Conservation (phyloP, 2,888 invertebrate species). For the Brenthis daphne region DNA sequence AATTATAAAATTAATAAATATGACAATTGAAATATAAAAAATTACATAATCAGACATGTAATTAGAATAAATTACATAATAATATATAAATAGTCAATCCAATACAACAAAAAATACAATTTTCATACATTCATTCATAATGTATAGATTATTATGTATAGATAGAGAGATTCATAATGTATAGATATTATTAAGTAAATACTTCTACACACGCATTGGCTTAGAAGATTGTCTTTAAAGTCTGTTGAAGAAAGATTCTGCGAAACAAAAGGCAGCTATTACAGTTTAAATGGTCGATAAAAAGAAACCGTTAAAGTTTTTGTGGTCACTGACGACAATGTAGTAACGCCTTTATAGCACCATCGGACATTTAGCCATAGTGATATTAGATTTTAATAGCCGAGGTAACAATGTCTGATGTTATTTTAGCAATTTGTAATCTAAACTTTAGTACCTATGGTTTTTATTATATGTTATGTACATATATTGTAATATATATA, state of each 20-base stretch:
- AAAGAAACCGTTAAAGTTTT: slow-evolving; percentile 66
- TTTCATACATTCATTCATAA: too few relatives aligned
- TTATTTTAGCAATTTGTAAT: slow-evolving; percentile 20
- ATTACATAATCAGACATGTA: too few relatives aligned
- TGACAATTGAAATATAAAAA: too few relatives aligned
- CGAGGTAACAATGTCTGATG: slow-evolving; percentile 25
- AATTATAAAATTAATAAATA: too few relatives aligned
- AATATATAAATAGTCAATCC: too few relatives aligned
- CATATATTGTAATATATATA: too few relatives aligned
- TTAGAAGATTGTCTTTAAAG: neutral
- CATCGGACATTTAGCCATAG: slow-evolving; percentile 30
- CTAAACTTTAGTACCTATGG: neutral
- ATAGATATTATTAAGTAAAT: too few relatives aligned
- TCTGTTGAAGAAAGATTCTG: slow-evolving; percentile 18
- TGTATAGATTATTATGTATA: too few relatives aligned
- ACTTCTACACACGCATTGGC: too few relatives aligned
- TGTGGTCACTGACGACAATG: slow-evolving; percentile 61
- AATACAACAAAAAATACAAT: too few relatives aligned
- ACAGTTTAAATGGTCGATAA: slow-evolving; percentile 65
- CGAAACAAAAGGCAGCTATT: slow-evolving; percentile 44
- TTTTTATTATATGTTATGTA: neutral
- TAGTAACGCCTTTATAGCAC: slow-evolving; percentile 41
- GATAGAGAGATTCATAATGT: too few relatives aligned
- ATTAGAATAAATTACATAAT: too few relatives aligned
- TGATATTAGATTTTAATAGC: slow-evolving; percentile 38